phyloP scores from a whole-genome alignment of 2,797 vertebrate species.

The Mus spretus region DNA sequence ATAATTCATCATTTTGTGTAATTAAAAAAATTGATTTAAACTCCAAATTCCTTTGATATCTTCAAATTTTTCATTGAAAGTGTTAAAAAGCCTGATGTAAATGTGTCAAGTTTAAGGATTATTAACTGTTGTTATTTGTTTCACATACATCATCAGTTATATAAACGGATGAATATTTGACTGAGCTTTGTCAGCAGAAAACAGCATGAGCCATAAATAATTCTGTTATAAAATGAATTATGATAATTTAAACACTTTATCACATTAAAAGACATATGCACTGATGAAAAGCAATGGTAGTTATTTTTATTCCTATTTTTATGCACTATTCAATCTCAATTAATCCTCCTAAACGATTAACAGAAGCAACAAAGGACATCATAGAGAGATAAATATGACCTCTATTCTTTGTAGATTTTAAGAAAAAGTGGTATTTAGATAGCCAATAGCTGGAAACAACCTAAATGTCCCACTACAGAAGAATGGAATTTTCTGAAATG shows the following conservation, averaged over 20 bases:
- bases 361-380: background rate
- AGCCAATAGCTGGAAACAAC: no score
- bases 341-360: background rate
- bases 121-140: background rate
- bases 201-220: background rate
- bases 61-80: slow-evolving; percentile 29
- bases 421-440: background rate
- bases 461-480: no score
- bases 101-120: slow-evolving; percentile 16
- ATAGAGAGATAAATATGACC: background rate
- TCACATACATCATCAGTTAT: background rate
- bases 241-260: background rate
- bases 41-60: background rate
- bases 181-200: background rate
- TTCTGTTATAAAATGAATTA: slow-evolving; percentile 5
- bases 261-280: background rate
- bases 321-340: background rate
- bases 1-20: background rate
- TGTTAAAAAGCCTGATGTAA: slow-evolving; percentile 41
- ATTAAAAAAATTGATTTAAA: slow-evolving; percentile 36
- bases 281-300: background rate
- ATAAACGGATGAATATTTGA: background rate
- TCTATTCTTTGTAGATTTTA: background rate
- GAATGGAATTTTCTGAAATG: no score
- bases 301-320: background rate